Evolutionary conservation across 2,113 vertebrate genomes (phyloP), one percentile per base, ranked within the genome.

Genomic region (Sinosuthora webbiana): DNA sequence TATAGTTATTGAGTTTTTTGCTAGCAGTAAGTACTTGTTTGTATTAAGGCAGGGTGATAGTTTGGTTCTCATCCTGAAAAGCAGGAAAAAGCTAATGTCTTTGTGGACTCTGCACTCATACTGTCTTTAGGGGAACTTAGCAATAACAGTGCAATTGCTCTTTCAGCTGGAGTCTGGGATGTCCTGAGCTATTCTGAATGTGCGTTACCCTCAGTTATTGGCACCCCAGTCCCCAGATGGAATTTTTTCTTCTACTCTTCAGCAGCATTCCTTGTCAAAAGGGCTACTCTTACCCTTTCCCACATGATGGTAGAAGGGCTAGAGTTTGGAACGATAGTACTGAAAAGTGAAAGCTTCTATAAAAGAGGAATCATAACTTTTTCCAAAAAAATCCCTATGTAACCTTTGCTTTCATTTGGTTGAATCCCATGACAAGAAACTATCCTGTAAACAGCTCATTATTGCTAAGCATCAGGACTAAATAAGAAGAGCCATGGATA

Each of bases 221-320:
- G 24, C 3, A 1, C 57, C 28, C 33, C 45, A 13, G 24, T 68
- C 49, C 42, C 28, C 52, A 56, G 15, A 49, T 75, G 44, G 53
- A n/a, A 11, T 63, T n/a, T 55, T 74, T 87, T 56, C 21, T 73
- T 87, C 37, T 41, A 79, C 41, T 89, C 31, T 31, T 49, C 41
- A 75, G 27, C n/a, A 85, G n/a, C n/a, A 28, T 75, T 93, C 44
- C 47, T 75, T 88, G 42, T 50, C 64, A 45, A 62, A 95, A 86
- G 28, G 17, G 10, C 55, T 83, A 13, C 22, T 78, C 30, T 88
- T 62, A 65, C 24, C 6, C 39, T 91, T 80, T 81, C 50, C 25
- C 17, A 56, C 2, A 4, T 53, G n/a, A 41, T 45, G 7, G 33
- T 42, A 85, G 39, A 55, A 89, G 53, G 21, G 15, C 23, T 91